Percentiles rank a stretch among this genome's conserved stretches.
Evolutionary conservation across 2,113 vertebrate genomes (phyloP).

Genomic region (Sula dactylatra): DNA sequence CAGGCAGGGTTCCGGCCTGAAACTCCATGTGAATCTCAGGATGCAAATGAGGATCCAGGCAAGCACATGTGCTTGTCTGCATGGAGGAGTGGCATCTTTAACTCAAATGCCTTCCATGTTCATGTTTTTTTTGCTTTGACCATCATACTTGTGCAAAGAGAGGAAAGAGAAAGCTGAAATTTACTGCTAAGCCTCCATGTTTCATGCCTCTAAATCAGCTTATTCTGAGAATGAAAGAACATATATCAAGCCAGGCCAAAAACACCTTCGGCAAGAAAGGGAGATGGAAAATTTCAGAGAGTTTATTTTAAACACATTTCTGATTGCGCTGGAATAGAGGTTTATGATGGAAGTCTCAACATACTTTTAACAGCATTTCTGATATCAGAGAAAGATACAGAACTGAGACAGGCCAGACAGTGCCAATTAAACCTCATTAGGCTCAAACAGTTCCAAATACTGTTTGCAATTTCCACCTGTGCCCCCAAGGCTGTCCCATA

Average conservation of each 20-base stretch:
- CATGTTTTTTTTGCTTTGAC: not conserved
- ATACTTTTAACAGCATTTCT: not conserved
- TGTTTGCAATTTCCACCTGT: conserved; percentile 5
- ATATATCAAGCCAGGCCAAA: not conserved
- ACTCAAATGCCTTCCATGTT: not conserved
- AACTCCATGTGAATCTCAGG: not conserved
- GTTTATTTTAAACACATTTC: conserved; percentile 46
- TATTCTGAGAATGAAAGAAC: not conserved
- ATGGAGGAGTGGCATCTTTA: not conserved
- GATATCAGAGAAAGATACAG: conserved; percentile 15
- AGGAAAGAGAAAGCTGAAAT: not conserved
- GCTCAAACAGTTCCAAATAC: not conserved
- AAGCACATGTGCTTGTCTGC: not conserved
- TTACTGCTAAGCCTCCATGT: not conserved
- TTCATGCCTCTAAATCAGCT: not conserved
- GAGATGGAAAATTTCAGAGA: conserved; percentile 1
- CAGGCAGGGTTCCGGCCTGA: not conserved
- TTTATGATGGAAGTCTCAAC: not conserved
- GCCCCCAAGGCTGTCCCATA: not conserved
- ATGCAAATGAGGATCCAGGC: not conserved
- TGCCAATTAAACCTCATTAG: not conserved
- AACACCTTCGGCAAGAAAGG: conserved; percentile 15
- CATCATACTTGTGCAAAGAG: not conserved
- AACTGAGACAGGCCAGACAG: not conserved
- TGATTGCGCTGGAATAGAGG: not conserved